These are phyloP conservation scores for Chlorodrepanis virens DNA, from an alignment of 2,113 vertebrate genomes.

Conservation along the genomic window DNA sequence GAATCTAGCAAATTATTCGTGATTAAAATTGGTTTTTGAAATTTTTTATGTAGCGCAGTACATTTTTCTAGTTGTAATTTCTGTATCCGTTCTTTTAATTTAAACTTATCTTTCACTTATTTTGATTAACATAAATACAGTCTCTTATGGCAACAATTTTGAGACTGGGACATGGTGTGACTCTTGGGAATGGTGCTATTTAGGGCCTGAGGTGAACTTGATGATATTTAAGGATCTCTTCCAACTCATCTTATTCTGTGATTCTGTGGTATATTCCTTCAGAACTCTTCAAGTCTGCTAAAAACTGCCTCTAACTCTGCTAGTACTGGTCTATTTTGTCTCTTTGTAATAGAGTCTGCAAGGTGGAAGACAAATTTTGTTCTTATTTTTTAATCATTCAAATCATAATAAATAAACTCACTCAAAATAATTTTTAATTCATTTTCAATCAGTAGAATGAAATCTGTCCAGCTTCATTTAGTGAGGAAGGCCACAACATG, in stretches of 20 bases:
- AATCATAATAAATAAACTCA: neutral
- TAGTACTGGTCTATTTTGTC: neutral
- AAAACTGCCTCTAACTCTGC: neutral
- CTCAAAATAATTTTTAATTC: neutral
- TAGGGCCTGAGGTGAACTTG: neutral
- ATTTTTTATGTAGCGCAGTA: neutral
- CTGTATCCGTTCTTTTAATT: neutral
- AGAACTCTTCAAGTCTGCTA: neutral
- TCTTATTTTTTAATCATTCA: neutral
- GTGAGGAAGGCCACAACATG: neutral
- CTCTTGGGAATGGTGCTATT: neutral
- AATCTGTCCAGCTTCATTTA: slow-evolving; percentile 16
- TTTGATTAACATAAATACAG: neutral
- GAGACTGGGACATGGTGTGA: neutral
- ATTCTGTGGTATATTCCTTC: neutral
- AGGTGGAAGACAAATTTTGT: neutral
- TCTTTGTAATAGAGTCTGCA: neutral
- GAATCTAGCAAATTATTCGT: neutral
- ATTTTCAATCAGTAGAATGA: neutral
- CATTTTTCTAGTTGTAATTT: neutral
- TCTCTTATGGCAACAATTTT: neutral
- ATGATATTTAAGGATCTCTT: neutral
- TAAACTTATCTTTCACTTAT: neutral
- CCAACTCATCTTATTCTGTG: neutral
- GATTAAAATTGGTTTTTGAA: neutral